A percentile compares a stretch with the other conserved stretches of the same genome.
Conservation (phyloP, 2,797 vertebrate species). For the Phataginus tetradactyla region DNA sequence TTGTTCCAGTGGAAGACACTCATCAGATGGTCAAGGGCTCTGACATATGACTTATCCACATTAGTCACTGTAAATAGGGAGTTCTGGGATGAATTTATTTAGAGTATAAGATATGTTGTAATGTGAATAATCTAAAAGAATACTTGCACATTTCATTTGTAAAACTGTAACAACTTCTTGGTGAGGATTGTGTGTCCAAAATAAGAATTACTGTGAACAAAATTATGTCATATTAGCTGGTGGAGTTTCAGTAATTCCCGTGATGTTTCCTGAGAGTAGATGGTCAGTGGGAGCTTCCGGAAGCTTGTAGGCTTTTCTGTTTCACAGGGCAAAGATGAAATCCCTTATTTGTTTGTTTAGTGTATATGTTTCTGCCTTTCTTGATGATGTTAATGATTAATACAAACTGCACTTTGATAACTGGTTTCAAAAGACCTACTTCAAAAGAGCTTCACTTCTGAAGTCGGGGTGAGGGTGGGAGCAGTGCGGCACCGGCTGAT, state of each 20-base stretch:
- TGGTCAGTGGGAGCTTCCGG: neutral
- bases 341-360: neutral
- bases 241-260: neutral
- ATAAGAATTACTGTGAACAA: neutral
- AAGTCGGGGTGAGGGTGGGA: neutral
- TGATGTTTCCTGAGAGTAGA: neutral
- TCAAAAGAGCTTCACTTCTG: slow-evolving; percentile 40
- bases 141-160: neutral
- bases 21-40: neutral
- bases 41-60: neutral
- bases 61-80: neutral
- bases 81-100: neutral
- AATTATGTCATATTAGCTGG: neutral
- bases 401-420: neutral
- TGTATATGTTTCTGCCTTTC: neutral
- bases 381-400: slow-evolving; percentile 22
- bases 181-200: neutral
- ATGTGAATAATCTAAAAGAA: neutral
- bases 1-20: neutral
- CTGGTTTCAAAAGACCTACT: neutral
- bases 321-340: neutral
- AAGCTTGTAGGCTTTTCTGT: neutral
- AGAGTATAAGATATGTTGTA: neutral
- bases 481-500: accelerated
- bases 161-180: neutral